These are phyloP conservation scores for Erythrocercus mccallii DNA, from an alignment of 2,113 vertebrate species.

Conservation along the genomic window DNA sequence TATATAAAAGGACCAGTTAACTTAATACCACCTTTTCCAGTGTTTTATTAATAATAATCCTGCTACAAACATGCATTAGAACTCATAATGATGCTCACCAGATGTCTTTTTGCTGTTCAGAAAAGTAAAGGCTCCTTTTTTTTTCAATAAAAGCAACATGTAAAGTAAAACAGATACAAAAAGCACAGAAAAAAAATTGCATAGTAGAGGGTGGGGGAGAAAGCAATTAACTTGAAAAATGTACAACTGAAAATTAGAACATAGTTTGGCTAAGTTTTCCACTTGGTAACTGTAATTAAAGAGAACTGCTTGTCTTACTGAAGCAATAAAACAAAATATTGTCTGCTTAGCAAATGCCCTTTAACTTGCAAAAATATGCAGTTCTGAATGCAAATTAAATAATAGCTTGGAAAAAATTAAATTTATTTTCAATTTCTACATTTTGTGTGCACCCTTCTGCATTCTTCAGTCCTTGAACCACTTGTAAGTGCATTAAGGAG, in stretches of 20 bases:
- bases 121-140: neutral
- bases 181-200: slow-evolving; percentile 5
- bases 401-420: neutral
- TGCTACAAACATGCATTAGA: neutral
- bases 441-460: neutral
- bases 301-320: neutral
- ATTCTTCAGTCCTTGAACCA: neutral
- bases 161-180: slow-evolving; percentile 22
- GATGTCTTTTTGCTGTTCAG: slow-evolving; percentile 12
- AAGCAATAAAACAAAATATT: slow-evolving; percentile 41
- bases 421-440: neutral
- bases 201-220: neutral
- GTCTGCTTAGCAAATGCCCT: neutral
- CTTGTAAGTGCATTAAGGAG: neutral
- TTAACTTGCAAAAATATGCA: neutral
- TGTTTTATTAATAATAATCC: slow-evolving; percentile 24
- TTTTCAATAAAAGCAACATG: neutral
- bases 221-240: slow-evolving; percentile 51
- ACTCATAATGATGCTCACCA: slow-evolving; percentile 21
- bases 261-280: slow-evolving; percentile 23
- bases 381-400: neutral
- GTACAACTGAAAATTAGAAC: slow-evolving; percentile 20
- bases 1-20: slow-evolving; percentile 14
- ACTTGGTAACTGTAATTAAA: slow-evolving; percentile 22
- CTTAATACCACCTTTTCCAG: slow-evolving; percentile 8